Base-by-base conservation (phyloP, 2,113 vertebrate species). In the Syngnathus floridae region DNA sequence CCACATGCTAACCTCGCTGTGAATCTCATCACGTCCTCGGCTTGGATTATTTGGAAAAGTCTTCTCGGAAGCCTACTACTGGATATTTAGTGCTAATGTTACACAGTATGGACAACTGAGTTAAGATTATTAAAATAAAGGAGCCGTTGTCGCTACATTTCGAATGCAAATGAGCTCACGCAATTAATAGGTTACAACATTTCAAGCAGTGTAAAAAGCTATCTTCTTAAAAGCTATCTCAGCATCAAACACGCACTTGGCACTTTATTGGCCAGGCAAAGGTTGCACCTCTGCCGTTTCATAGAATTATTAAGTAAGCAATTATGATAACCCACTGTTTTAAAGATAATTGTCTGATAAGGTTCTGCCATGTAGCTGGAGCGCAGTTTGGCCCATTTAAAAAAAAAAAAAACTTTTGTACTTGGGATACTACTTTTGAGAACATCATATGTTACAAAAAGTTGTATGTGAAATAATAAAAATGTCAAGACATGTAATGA, bases 241-340 rank as follows among this genome's bases (percentile, higher is more conserved):
- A 17, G 76, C 81, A 86, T 83, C 76, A 77, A 85, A 85, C 77
- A 70, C 75, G 86, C 85, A 87, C 85, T 79, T 75, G 77, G 71
- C 73, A 26, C 64, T 92, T 93, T 90, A 93, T 86, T 83, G 82
- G 85, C 72, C 74, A 82, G 64, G n/a, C 69, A 84, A 76, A 89
- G 90, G 88, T 85, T 85, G 80, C 68, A 78, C 60, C 66, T 66
- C 74, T 66, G 67, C 73, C 64, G 83, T 72, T 92, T 91, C 88
- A 91, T 83, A 84, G 90, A 91, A 92, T 93, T 93, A 95, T 93
- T 94, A 93, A 94, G 92, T 90, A 92, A 93, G 88, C 82, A 90
- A 91, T 92, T 90, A 90, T 86, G 90, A 93, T 87, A 87, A 92
- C 71, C 62, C 54, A 54, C 78, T 80, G 87, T 92, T 93, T 89